phyloP scores from a whole-genome alignment of 2,888 invertebrate species.

The Mythimna lalbum region DNA sequence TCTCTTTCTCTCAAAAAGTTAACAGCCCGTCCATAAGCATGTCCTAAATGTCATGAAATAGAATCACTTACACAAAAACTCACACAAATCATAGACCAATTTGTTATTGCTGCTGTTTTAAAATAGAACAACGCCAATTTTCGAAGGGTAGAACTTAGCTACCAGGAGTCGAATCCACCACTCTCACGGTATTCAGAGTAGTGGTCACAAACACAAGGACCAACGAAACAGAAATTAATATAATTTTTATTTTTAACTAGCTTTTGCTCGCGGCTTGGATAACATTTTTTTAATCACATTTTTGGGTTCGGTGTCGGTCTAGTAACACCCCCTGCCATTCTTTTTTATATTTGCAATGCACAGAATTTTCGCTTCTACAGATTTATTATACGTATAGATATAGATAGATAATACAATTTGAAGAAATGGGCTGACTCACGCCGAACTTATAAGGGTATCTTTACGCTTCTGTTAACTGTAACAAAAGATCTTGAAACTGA shows the following conservation, averaged over 20 bases:
- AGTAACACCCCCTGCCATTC: too few relatives aligned
- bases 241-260: not conserved
- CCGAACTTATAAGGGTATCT: not conserved
- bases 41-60: not conserved
- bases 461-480: not conserved
- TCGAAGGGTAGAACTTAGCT: not conserved
- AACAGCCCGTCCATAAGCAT: not conserved
- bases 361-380: too few relatives aligned
- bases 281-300: too few relatives aligned
- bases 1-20: conserved; percentile 1
- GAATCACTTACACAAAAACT: not conserved
- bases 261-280: too few relatives aligned
- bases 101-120: not conserved
- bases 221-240: not conserved
- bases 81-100: too few relatives aligned
- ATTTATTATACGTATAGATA: too few relatives aligned
- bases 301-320: too few relatives aligned
- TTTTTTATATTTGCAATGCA: too few relatives aligned
- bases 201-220: not conserved
- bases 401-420: too few relatives aligned
- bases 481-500: not conserved
- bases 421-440: not conserved
- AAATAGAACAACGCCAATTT: not conserved
- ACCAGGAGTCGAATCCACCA: not conserved
- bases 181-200: too few relatives aligned